These are phyloP conservation scores for Labrus mixtus DNA, from an alignment of 2,113 vertebrate genomes.

Conservation along the genomic window DNA sequence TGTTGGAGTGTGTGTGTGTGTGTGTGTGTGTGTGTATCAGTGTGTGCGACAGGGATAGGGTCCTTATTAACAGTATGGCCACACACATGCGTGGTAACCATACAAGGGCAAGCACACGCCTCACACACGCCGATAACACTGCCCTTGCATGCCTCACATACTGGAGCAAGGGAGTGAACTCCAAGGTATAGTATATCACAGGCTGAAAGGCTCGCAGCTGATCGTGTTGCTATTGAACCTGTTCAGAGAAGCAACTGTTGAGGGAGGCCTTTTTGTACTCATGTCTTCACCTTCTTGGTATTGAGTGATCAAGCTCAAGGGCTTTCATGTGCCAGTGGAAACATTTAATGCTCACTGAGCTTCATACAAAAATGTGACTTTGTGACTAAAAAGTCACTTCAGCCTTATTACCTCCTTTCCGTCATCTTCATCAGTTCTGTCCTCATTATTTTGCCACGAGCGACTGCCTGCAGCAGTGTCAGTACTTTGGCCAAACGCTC, in stretches of 20 bases:
- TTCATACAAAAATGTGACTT: neutral
- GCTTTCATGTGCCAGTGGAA: neutral
- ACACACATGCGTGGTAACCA: slow-evolving; percentile 72
- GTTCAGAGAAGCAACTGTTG: slow-evolving; percentile 63
- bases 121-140: slow-evolving; percentile 72
- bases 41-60: neutral
- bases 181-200: slow-evolving; percentile 67
- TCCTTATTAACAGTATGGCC: slow-evolving; percentile 65
- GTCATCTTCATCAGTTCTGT: slow-evolving; percentile 86
- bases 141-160: slow-evolving; percentile 70
- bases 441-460: slow-evolving; percentile 90
- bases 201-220: slow-evolving; percentile 43
- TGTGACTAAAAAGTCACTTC: neutral
- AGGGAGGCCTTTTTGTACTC: slow-evolving; percentile 12
- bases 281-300: slow-evolving; percentile 44
- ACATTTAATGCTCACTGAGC: neutral
- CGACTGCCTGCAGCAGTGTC: slow-evolving; percentile 90
- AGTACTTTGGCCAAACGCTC: slow-evolving; percentile 91
- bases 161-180: slow-evolving; percentile 57
- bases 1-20: slow-evolving; percentile 1
- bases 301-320: slow-evolving; percentile 14
- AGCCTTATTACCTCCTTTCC: slow-evolving; percentile 81
- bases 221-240: slow-evolving; percentile 66
- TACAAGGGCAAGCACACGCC: slow-evolving; percentile 76
- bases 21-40: slow-evolving; percentile 32